Conservation (phyloP, 2,113 vertebrate genomes). For the Thymallus thymallus region DNA sequence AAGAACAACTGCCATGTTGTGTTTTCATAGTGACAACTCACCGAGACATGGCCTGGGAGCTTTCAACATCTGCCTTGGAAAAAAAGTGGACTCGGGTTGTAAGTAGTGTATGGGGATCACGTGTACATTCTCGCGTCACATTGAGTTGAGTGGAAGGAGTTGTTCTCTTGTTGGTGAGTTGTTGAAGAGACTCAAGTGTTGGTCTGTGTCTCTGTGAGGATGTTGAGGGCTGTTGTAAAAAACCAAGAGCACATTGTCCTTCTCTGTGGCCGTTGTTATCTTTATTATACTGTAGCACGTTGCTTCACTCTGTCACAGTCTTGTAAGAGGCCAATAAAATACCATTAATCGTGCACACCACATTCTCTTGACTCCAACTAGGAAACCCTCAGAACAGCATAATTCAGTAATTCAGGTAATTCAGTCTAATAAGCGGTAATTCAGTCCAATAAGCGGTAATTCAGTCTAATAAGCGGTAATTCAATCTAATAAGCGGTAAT, state of each 20-base stretch:
- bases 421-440: no score
- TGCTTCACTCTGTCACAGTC: not conserved
- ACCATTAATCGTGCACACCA: no score
- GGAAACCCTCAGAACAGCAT: no score
- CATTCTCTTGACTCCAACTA: no score
- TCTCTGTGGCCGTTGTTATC: not conserved
- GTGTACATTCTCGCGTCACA: not conserved
- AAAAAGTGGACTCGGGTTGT: not conserved
- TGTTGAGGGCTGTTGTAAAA: not conserved
- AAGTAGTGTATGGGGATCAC: not conserved
- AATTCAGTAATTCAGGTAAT: no score
- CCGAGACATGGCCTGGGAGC: not conserved
- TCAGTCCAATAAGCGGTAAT: no score
- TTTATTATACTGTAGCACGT: not conserved
- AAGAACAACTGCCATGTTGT: slow-evolving; percentile 5
- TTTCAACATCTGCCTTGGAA: slow-evolving; percentile 2
- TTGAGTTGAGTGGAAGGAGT: not conserved
- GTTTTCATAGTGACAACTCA: slow-evolving; percentile 29
- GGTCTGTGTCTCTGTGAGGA: not conserved
- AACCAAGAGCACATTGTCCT: not conserved
- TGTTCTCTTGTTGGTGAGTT: not conserved
- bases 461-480: no score
- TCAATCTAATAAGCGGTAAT: no score
- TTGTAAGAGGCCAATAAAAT: not conserved
- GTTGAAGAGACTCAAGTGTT: not conserved